A percentile compares a stretch with the other conserved stretches of the same genome.
Conservation (phyloP, 1,140 invertebrate genomes). For the Camponotus pennsylvanicus region DNA sequence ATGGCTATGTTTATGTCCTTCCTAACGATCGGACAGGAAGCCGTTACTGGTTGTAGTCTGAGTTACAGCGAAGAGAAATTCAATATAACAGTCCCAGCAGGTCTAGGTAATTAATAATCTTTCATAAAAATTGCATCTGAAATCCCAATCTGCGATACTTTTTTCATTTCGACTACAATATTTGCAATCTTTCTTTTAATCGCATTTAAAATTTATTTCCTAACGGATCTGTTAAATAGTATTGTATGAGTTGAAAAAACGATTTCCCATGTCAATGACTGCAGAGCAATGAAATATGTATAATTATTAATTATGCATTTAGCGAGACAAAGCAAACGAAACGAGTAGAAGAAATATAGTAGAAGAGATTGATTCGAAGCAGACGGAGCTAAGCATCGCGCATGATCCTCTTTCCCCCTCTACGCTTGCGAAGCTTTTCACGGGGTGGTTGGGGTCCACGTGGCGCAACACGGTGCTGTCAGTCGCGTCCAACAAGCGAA, state of each 20-base stretch:
- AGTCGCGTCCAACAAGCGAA: conserved; percentile 79
- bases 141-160: not conserved
- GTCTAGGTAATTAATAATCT: conserved; percentile 76
- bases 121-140: conserved; percentile 38
- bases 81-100: conserved; percentile 74
- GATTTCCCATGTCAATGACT: not conserved
- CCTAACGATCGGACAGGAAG: conserved; percentile 44
- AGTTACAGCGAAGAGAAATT: conserved; percentile 48
- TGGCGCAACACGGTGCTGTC: conserved; percentile 81
- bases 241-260: not conserved
- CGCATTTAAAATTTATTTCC: not conserved
- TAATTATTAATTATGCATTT: conserved; percentile 65
- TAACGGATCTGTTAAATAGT: not conserved
- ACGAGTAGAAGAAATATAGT: conserved; percentile 11
- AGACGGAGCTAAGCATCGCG: conserved; percentile 40
- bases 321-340: conserved; percentile 54
- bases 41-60: conserved; percentile 13
- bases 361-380: conserved; percentile 66
- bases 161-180: not conserved
- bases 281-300: conserved; percentile 20
- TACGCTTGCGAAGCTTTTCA: conserved; percentile 55
- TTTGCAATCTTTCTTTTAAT: not conserved
- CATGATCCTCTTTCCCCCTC: conserved; percentile 64
- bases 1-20: conserved; percentile 58
- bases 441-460: conserved; percentile 77